These are phyloP conservation scores for Pogonus chalceus DNA, from an alignment of 1,140 invertebrate genomes.

Conservation along the genomic window DNA sequence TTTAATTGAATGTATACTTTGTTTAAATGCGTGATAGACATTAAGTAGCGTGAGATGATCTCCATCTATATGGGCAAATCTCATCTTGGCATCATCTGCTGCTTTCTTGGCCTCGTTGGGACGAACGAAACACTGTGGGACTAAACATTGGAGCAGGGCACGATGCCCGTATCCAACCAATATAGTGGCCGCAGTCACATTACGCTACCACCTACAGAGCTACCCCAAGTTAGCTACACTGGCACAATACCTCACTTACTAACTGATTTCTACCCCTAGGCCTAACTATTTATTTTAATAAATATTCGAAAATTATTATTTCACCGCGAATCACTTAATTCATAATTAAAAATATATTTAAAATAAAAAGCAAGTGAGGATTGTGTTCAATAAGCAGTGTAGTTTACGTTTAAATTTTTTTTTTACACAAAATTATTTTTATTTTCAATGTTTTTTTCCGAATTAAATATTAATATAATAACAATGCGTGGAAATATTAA, in stretches of 20 bases:
- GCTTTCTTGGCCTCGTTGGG: conserved; percentile 98
- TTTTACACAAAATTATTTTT: too few species aligned
- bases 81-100: conserved; percentile 97
- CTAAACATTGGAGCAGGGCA: conserved; percentile 54
- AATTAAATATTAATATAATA: too few species aligned
- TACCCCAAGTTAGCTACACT: conserved; percentile 23
- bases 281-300: too few species aligned
- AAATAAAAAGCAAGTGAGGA: neutral
- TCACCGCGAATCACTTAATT: conserved; percentile 7
- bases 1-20: conserved; percentile 58
- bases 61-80: conserved; percentile 98
- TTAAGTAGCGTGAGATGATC: conserved; percentile 94
- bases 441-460: too few species aligned
- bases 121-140: conserved; percentile 98
- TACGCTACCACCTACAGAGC: conserved; percentile 40
- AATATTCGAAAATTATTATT: neutral
- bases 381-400: neutral
- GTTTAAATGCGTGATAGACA: conserved; percentile 98
- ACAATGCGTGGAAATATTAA: too few species aligned
- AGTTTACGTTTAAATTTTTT: too few species aligned
- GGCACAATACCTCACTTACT: conserved; percentile 17
- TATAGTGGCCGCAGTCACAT: conserved; percentile 40
- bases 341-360: neutral
- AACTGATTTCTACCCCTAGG: conserved; percentile 11
- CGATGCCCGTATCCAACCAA: conserved; percentile 43